Evolutionary conservation across 2,797 vertebrate genomes (phyloP), one percentile per base, ranked within the genome.

Genomic region (Sebastes steindachneri): DNA sequence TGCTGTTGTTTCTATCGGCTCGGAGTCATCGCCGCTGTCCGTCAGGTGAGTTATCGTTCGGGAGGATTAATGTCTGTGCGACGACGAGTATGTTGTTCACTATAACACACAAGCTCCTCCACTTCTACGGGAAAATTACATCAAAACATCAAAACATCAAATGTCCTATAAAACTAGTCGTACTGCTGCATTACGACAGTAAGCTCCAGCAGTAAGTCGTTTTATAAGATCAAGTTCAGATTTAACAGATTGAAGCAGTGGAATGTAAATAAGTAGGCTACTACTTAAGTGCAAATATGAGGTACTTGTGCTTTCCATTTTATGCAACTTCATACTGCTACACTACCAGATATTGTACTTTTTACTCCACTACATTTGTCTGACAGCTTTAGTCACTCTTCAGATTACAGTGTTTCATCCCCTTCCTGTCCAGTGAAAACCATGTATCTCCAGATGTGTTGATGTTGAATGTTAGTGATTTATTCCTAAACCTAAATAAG

Each of bases 51-150:
- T 31, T 75, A 69, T 53, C 26, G n/a, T 75, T 86, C 63, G 54
- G 68, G 77, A 63, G 64, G 71, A 75, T 73, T 73, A 65, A 83
- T 62, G 74, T 75, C 45, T 73, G 68, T 23, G 7, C 15, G 51
- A 7, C 1, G 7, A 72, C 1, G 21, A 9, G 14, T 25, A 60
- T 9, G 53, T 68, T 62, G 35, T 37, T 60, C 41, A 58, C 21
- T 3, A 45, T 21, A 25, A 68, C 4, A 71, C 41, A 70, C 23
- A 21, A 9, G 41, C 57, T 57, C 5, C 28, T 65, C 4, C 55
- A 41, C 14, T 55, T 26, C 9, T 7, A 23, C 28, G 29, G 35
- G 10, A 48, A 69, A n/a, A 45, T 35, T 0, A 21, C 17, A 68
- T 48, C 11, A 9, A 62, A 75, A n/a, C 17, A 48, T 48, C 3